These are phyloP conservation scores for Leucosticte australis DNA, from an alignment of 2,113 vertebrate species.

Conservation along the genomic window DNA sequence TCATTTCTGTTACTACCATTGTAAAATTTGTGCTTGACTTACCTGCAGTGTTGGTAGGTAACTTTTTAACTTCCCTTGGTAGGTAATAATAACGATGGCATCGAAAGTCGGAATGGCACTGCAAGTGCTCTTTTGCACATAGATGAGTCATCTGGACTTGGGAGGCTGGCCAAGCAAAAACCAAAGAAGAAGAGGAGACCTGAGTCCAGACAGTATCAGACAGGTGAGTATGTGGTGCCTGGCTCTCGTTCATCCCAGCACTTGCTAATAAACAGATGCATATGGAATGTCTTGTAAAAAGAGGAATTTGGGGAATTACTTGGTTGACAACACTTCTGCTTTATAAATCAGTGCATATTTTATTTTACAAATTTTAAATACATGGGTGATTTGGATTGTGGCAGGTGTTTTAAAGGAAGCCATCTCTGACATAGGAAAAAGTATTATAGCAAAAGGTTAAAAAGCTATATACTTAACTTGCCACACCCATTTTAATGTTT, in stretches of 20 bases:
- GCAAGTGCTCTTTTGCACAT: slow-evolving; percentile 95
- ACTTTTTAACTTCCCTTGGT: slow-evolving; percentile 49
- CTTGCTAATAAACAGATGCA: background rate
- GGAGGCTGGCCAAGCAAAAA: slow-evolving; percentile 88
- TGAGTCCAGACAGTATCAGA: slow-evolving; percentile 96
- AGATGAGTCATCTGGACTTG: slow-evolving; percentile 88
- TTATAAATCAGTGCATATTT: background rate
- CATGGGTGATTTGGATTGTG: background rate
- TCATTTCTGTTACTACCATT: background rate
- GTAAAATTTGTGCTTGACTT: background rate
- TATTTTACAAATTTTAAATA: background rate
- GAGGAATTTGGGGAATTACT: background rate
- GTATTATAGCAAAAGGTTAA: background rate
- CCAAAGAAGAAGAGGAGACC: slow-evolving; percentile 90
- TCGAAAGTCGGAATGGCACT: slow-evolving; percentile 94
- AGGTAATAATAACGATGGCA: slow-evolving; percentile 89
- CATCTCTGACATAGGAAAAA: background rate
- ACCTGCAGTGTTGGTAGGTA: slow-evolving; percentile 27
- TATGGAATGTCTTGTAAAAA: background rate
- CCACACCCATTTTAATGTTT: background rate
- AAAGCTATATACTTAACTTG: background rate
- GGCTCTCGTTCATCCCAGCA: accelerated
- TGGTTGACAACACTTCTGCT: background rate
- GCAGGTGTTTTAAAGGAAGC: background rate
- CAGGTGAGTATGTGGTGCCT: slow-evolving; percentile 77